Evolutionary conservation across 2,113 vertebrate genomes (phyloP).

Genomic region (Astur gentilis): DNA sequence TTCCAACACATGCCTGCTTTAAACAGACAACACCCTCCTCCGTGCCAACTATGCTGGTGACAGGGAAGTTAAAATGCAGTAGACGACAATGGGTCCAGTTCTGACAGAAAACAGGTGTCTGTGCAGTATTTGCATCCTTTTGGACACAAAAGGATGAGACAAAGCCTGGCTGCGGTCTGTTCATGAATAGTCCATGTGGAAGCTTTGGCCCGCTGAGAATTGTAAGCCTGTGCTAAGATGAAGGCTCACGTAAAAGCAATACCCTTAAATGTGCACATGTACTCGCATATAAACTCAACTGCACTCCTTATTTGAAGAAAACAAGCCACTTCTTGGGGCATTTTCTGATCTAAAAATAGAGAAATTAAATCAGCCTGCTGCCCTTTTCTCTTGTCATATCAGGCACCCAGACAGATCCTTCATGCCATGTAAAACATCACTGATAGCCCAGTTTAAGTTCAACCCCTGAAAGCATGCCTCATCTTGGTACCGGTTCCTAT

Average conservation of each 20-base stretch:
- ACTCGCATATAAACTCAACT: neutral
- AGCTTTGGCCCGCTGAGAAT: neutral
- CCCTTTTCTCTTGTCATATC: neutral
- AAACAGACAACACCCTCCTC: neutral
- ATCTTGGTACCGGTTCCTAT: neutral
- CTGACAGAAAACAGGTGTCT: neutral
- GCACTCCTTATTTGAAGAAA: neutral
- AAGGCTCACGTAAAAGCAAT: neutral
- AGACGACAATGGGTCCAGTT: neutral
- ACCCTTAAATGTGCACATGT: neutral
- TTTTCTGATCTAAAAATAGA: neutral
- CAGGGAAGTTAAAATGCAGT: neutral
- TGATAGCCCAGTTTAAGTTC: neutral
- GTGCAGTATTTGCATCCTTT: neutral
- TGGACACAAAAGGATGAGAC: neutral
- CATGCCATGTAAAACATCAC: neutral
- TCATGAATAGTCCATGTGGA: rapidly evolving
- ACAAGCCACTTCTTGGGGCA: neutral
- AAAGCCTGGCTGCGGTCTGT: neutral
- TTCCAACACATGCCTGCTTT: neutral
- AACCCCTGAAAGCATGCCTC: neutral
- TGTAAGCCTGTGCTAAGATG: rapidly evolving
- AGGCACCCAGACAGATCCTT: neutral
- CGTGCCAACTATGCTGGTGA: neutral
- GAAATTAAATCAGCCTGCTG: neutral